phyloP scores from a whole-genome alignment of 2,888 invertebrate species.

The Megamerina dolium region DNA sequence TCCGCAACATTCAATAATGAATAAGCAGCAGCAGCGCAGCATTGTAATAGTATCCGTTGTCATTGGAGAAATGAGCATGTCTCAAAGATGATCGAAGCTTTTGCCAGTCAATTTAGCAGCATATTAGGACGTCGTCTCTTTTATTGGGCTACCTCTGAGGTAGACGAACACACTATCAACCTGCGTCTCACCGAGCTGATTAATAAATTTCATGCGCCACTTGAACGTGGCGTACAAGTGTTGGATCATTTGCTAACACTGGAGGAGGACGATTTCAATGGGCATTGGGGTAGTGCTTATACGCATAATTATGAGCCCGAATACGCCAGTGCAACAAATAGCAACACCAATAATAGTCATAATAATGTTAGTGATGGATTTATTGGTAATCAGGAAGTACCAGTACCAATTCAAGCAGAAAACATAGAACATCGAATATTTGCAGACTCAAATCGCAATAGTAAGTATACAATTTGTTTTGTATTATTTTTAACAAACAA shows the following conservation, averaged over 20 bases:
- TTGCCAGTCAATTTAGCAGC: conserved; percentile 47
- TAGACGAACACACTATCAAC: conserved; percentile 52
- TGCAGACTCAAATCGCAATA: too few species aligned
- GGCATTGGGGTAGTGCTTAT: conserved; percentile 45
- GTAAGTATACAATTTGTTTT: conserved; percentile 15
- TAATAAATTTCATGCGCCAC: conserved; percentile 48
- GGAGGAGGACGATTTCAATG: conserved; percentile 48
- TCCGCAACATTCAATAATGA: too few species aligned
- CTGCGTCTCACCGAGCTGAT: conserved; percentile 57
- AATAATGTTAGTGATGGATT: conserved; percentile 13
- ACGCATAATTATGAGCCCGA: conserved; percentile 44
- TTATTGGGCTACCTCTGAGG: conserved; percentile 58
- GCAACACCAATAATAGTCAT: conserved; percentile 14
- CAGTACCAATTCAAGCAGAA: neutral
- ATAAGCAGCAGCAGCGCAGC: too few species aligned
- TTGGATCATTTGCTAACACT: conserved; percentile 63
- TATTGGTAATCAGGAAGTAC: conserved; percentile 31
- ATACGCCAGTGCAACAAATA: conserved; percentile 26
- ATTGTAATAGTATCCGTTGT: too few species aligned
- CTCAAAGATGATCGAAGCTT: conserved; percentile 47
- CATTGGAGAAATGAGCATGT: neutral
- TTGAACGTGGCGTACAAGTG: conserved; percentile 52
- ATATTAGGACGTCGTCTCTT: conserved; percentile 55
- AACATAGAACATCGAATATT: conserved; percentile 1
- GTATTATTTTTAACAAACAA: neutral